These are phyloP conservation scores for Reinhardtius hippoglossoides DNA, from an alignment of 2,113 vertebrate genomes.

Conservation along the genomic window DNA sequence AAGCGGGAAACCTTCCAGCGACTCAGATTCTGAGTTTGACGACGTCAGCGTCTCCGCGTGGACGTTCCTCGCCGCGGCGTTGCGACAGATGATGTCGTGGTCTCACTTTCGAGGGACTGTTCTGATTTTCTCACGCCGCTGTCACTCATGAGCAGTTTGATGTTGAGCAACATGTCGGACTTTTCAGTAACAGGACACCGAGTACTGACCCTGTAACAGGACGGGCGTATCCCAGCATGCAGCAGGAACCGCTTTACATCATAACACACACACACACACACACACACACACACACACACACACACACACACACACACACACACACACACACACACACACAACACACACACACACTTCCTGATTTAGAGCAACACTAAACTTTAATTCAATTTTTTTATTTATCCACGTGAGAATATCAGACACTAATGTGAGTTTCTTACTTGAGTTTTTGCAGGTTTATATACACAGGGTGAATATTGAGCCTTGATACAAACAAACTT, in stretches of 20 bases:
- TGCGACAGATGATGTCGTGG: not conserved
- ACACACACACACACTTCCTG: too few species aligned
- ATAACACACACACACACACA: constrained; percentile 31
- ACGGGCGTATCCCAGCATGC: constrained; percentile 35
- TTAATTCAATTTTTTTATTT: not conserved
- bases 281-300: constrained; percentile 12
- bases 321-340: too few species aligned
- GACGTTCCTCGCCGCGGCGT: not conserved
- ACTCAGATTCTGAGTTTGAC: too few species aligned
- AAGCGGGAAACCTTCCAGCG: too few species aligned
- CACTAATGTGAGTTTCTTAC: too few species aligned
- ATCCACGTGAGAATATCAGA: too few species aligned
- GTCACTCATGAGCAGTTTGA: not conserved
- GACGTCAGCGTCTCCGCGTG: not conserved
- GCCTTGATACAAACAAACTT: too few species aligned
- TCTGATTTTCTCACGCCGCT: not conserved
- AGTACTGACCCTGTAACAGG: not conserved
- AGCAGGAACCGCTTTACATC: constrained; percentile 11
- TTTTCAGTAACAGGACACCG: constrained; percentile 21
- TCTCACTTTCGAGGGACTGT: not conserved
- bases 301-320: not conserved
- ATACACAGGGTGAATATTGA: too few species aligned
- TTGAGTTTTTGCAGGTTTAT: too few species aligned
- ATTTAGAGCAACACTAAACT: too few species aligned
- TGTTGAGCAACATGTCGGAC: constrained; percentile 35